Base-by-base conservation (phyloP, 2,113 vertebrate genomes). In the Spea bombifrons region DNA sequence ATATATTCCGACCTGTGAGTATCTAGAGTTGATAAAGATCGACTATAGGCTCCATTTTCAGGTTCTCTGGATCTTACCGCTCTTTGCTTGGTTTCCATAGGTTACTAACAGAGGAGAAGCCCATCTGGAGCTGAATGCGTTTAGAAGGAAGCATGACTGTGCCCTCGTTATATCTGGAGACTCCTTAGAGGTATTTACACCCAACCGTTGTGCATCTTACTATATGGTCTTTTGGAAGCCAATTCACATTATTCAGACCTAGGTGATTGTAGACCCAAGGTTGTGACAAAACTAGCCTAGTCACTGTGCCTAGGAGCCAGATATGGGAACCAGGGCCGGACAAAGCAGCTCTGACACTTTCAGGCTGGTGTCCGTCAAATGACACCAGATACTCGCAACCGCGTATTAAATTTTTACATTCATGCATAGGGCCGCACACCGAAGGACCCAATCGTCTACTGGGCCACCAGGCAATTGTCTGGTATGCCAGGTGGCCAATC, bases 151-250 rank as follows among this genome's bases (percentile, higher is more conserved):
- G 80, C 96, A 98, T 13, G 97, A 98, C 90, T 98, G 97, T 0
- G 97, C 97, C 3, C 88, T 98, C 76, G 96, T 98, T 81, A 98
- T 98, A 91, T 98, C 97, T 0, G 97, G 97, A 3, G 97, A 98
- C 91, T 98, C 97, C 0, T 90, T 98, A 59, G 96, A 98, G 94
- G 97, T 98, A 83, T 57, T 57, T 72, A 57, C 9, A 67, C 8
- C 13, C 5, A n/a, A 61, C 10, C 7, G 7, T 7, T 55, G 7
- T 8, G 53, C 7, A 13, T 7, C 7, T 55, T 13, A 55, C 53
- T 13, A 55, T 8, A 30, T 30, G 30, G 30, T 30, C 30, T 30
- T 30, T 30, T 30, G 30, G 30, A 30, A 30, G 30, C 30, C 30
- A 30, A 30, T 30, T 30, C 30, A 30, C 30, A 30, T 30, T 30